A percentile compares a stretch with the other conserved stretches of the same genome.
These are phyloP conservation scores for Linnaemya vulpina DNA, from an alignment of 2,888 invertebrate species.

Conservation along the genomic window DNA sequence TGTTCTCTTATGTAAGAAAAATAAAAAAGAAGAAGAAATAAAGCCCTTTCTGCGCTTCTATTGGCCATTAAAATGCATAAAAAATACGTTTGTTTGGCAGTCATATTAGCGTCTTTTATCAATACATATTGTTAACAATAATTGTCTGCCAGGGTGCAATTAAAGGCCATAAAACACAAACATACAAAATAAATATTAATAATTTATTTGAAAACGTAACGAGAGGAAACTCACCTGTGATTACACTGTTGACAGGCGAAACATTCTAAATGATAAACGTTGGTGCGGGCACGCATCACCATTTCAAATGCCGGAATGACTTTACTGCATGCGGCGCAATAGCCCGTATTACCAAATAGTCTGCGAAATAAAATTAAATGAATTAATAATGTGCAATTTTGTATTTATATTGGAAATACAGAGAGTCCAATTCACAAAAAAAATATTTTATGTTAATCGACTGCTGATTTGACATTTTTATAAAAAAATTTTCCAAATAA, in stretches of 20 bases:
- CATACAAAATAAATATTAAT: constrained; percentile 20
- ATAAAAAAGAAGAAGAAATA: no score
- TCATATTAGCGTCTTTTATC: constrained; percentile 56
- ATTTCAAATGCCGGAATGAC: constrained; percentile 99
- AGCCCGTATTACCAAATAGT: constrained; percentile 97
- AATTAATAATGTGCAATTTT: constrained; percentile 1
- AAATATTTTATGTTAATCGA: no score
- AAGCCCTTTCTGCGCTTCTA: constrained; percentile 34
- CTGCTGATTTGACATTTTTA: no score
- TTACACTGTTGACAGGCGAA: constrained; percentile 99
- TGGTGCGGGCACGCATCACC: constrained; percentile 98
- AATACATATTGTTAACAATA: constrained; percentile 49
- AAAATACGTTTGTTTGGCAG: constrained; percentile 38
- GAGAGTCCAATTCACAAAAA: no score
- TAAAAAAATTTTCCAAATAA: no score
- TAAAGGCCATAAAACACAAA: constrained; percentile 21
- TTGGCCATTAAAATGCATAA: constrained; percentile 60
- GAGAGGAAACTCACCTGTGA: constrained; percentile 85
- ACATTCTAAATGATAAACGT: constrained; percentile 98
- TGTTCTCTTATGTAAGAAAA: neutral
- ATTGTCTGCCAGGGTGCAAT: constrained; percentile 64
- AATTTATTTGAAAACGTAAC: constrained; percentile 10
- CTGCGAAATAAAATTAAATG: constrained; percentile 82
- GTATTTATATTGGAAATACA: neutral
- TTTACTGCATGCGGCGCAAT: constrained; percentile 98